phyloP scores from a whole-genome alignment of 2,888 invertebrate genomes.

The Pterostichus niger region DNA sequence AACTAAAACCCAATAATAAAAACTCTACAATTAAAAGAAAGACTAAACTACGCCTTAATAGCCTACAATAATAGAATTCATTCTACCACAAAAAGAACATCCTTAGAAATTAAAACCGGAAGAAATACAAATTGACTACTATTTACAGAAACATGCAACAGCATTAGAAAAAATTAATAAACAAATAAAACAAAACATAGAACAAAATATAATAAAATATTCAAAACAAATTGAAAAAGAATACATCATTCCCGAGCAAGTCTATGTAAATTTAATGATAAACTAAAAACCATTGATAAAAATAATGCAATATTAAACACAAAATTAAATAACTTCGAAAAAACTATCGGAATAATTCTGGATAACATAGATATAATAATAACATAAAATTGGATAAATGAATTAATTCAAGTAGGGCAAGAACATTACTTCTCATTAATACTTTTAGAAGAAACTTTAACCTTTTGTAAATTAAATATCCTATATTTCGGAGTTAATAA shows the following conservation, averaged over 20 bases:
- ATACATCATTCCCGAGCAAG: neutral
- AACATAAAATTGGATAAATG: slow-evolving; percentile 47
- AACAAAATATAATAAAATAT: neutral
- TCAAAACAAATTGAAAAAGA: neutral
- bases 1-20: slow-evolving; percentile 5
- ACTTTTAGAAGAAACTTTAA: slow-evolving; percentile 7
- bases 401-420: neutral
- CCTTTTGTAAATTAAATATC: slow-evolving; percentile 13
- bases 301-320: slow-evolving; percentile 42
- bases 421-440: too few species aligned
- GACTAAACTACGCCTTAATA: slow-evolving; percentile 31
- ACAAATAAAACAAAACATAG: slow-evolving; percentile 1
- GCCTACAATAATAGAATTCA: slow-evolving; percentile 37
- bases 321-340: slow-evolving; percentile 32
- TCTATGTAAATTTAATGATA: slow-evolving; percentile 14
- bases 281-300: slow-evolving; percentile 25
- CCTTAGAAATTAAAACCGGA: slow-evolving; percentile 25
- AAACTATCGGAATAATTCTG: slow-evolving; percentile 19
- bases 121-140: slow-evolving; percentile 16
- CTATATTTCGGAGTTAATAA: slow-evolving; percentile 12
- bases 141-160: slow-evolving; percentile 19
- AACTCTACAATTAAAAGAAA: slow-evolving; percentile 18
- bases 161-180: slow-evolving; percentile 15
- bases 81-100: slow-evolving; percentile 32
- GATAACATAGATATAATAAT: slow-evolving; percentile 3